Evolutionary conservation across 1,140 invertebrate genomes (phyloP).

Genomic region (Delia radicum): DNA sequence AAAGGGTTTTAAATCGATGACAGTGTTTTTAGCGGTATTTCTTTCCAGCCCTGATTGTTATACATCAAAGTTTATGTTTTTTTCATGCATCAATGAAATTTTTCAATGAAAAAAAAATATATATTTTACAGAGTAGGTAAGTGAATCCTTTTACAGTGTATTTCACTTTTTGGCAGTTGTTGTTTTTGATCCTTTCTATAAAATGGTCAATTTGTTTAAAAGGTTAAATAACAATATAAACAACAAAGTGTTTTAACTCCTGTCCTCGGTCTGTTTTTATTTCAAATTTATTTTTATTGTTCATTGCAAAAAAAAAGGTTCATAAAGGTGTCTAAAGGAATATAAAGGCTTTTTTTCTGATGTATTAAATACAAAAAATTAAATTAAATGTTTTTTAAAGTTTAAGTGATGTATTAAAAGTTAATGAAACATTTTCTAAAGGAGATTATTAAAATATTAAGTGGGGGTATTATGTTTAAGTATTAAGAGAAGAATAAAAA

Average conservation of each 20-base stretch:
- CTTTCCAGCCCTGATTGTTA: neutral
- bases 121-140: too few relatives aligned
- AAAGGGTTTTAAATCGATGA: too few relatives aligned
- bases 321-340: neutral
- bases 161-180: neutral
- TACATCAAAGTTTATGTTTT: neutral
- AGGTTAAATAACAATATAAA: constrained; percentile 18
- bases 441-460: neutral
- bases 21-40: neutral
- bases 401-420: neutral
- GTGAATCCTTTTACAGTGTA: neutral
- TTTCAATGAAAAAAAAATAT: neutral
- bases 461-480: too few relatives aligned
- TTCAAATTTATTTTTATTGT: neutral
- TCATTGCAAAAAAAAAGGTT: neutral
- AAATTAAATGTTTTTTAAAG: neutral
- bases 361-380: neutral
- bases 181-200: constrained; percentile 6
- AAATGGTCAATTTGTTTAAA: constrained; percentile 20
- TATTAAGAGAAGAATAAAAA: neutral
- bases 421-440: neutral
- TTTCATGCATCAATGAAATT: constrained; percentile 11
- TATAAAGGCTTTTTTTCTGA: neutral
- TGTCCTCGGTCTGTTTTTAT: neutral
- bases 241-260: neutral